These are phyloP conservation scores for Tinamus guttatus DNA, from an alignment of 2,113 vertebrate species.

Conservation along the genomic window DNA sequence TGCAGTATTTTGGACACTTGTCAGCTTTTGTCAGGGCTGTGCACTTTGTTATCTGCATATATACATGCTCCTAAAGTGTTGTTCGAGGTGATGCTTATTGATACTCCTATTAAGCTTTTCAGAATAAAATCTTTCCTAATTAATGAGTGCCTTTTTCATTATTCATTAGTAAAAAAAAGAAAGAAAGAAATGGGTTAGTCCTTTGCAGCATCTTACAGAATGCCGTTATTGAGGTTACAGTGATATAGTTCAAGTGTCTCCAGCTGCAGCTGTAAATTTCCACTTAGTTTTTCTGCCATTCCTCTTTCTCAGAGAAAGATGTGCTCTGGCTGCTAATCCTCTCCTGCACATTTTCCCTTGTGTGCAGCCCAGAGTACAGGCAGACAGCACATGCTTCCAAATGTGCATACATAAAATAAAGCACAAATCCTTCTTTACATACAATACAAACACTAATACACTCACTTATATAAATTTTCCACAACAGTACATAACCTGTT, in stretches of 20 bases:
- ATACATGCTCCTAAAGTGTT: background rate
- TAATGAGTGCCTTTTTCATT: slow-evolving; percentile 58
- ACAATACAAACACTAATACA: background rate
- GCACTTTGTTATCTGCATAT: background rate
- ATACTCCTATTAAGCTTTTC: slow-evolving; percentile 46
- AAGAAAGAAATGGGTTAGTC: slow-evolving; percentile 29
- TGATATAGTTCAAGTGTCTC: slow-evolving; percentile 36
- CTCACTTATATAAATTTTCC: background rate
- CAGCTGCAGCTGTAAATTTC: slow-evolving; percentile 64
- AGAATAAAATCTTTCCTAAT: slow-evolving; percentile 59
- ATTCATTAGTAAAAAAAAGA: slow-evolving; percentile 31
- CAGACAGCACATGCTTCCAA: background rate
- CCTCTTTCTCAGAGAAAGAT: background rate
- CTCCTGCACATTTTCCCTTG: background rate
- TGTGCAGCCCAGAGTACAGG: background rate
- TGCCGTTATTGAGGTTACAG: slow-evolving; percentile 34
- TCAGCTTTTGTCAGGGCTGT: background rate
- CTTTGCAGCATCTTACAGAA: slow-evolving; percentile 37
- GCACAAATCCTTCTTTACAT: background rate
- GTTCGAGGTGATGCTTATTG: slow-evolving; percentile 40
- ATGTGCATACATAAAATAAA: background rate
- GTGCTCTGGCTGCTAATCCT: slow-evolving; percentile 7
- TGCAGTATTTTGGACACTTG: background rate
- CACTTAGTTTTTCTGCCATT: slow-evolving; percentile 15
- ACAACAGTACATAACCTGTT: background rate